These are phyloP conservation scores for Lichenostomus cassidix DNA, from an alignment of 2,113 vertebrate species.

Conservation along the genomic window DNA sequence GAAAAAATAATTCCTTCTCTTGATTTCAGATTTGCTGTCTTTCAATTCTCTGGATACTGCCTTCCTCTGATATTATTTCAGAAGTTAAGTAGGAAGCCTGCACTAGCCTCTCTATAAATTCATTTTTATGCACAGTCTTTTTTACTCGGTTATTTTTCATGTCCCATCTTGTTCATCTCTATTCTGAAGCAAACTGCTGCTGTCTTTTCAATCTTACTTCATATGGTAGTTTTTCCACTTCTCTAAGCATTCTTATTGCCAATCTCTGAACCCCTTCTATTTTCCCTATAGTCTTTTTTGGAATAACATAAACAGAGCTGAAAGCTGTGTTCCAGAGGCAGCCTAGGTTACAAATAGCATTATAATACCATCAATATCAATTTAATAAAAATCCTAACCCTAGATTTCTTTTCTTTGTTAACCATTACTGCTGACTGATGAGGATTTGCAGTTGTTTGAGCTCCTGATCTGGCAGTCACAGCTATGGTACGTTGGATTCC, in stretches of 20 bases:
- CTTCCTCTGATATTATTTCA: background rate
- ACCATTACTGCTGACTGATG: background rate
- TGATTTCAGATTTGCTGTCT: slow-evolving; percentile 19
- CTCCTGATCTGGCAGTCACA: background rate
- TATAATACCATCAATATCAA: slow-evolving; percentile 25
- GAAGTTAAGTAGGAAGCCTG: background rate
- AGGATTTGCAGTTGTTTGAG: background rate
- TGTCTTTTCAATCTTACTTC: slow-evolving; percentile 59
- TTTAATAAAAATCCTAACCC: slow-evolving; percentile 2
- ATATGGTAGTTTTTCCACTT: slow-evolving; percentile 36
- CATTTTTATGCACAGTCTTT: background rate
- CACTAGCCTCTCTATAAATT: background rate
- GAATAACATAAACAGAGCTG: slow-evolving; percentile 20
- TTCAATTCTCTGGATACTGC: background rate
- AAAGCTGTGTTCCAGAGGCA: slow-evolving; percentile 6
- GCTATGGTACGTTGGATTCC: background rate
- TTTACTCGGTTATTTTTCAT: background rate
- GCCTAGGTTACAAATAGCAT: background rate
- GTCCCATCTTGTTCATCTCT: slow-evolving; percentile 41
- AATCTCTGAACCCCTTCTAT: background rate
- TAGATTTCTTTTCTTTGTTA: slow-evolving; percentile 1
- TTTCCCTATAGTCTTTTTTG: background rate
- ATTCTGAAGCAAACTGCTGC: slow-evolving; percentile 35
- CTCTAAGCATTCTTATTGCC: slow-evolving; percentile 36
- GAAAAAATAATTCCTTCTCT: slow-evolving; percentile 19